A percentile compares a stretch with the other conserved stretches of the same genome.
These are phyloP conservation scores for Phaedon cochleariae DNA, from an alignment of 2,888 invertebrate genomes.

Conservation along the genomic window DNA sequence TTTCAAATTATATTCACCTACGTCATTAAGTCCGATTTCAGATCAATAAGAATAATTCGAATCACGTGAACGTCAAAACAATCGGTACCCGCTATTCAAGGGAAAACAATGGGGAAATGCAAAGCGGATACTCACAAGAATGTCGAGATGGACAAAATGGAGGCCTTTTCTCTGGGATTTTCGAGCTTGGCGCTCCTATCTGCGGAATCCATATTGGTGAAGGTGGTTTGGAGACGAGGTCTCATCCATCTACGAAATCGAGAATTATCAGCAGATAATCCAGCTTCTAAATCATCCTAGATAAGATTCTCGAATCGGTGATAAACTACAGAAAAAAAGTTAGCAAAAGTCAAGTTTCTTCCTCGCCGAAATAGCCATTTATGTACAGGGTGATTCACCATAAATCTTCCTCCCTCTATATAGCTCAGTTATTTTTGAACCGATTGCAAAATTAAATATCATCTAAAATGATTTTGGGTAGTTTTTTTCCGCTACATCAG, in stretches of 20 bases:
- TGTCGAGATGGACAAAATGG: conserved; percentile 69
- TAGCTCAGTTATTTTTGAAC: too few species aligned
- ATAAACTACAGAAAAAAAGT: background rate
- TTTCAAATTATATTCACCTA: background rate
- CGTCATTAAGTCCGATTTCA: background rate
- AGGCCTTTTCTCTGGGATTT: conserved; percentile 73
- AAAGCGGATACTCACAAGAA: conserved; percentile 54
- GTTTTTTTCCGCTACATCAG: too few species aligned
- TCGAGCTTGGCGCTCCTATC: conserved; percentile 64
- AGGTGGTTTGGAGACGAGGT: background rate
- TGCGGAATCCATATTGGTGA: conserved; percentile 64
- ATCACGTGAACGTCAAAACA: background rate
- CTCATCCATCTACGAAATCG: conserved; percentile 4
- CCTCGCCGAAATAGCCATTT: too few species aligned
- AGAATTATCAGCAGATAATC: background rate
- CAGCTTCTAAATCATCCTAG: background rate
- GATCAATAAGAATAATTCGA: background rate
- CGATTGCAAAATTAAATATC: too few species aligned
- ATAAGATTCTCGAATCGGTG: background rate
- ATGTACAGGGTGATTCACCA: too few species aligned
- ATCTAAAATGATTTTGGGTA: too few species aligned
- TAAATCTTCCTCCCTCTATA: too few species aligned
- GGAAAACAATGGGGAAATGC: background rate
- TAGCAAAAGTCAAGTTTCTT: background rate
- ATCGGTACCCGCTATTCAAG: background rate